phyloP scores from a whole-genome alignment of 2,888 invertebrate species.

The Troilus luridus region DNA sequence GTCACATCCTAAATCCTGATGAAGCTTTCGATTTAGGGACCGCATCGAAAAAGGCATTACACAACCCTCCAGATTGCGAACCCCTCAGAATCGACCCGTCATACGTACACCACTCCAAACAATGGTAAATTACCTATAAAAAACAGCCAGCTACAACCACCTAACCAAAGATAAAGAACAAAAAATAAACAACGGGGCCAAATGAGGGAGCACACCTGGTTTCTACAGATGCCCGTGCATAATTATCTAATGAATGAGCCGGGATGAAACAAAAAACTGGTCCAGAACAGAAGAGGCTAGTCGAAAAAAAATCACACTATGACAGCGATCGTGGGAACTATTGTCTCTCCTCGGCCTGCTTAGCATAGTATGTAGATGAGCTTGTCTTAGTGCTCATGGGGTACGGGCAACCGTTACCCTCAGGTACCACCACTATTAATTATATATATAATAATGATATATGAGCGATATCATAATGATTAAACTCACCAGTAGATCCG shows the following conservation, averaged over 20 bases:
- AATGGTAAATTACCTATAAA: slow-evolving; percentile 46
- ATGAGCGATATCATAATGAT: not conserved
- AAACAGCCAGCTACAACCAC: slow-evolving; percentile 25
- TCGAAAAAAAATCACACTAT: slow-evolving; percentile 38
- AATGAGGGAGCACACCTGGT: slow-evolving; percentile 52
- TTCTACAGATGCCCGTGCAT: slow-evolving; percentile 57
- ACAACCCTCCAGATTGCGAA: not conserved
- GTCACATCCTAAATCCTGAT: not conserved
- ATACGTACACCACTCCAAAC: slow-evolving; percentile 30
- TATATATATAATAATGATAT: slow-evolving; percentile 7
- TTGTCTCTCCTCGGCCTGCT: slow-evolving; percentile 9
- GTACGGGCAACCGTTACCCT: not conserved
- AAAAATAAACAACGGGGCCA: slow-evolving; percentile 45
- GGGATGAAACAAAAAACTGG: slow-evolving; percentile 45
- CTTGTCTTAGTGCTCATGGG: not conserved
- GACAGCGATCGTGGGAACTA: slow-evolving; percentile 34
- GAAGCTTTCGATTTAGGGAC: not conserved
- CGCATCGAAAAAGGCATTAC: slow-evolving; percentile 16
- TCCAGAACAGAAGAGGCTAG: slow-evolving; percentile 16
- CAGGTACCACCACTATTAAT: not conserved
- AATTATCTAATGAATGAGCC: slow-evolving; percentile 55
- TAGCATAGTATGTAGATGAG: slow-evolving; percentile 48
- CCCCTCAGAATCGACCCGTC: slow-evolving; percentile 41
- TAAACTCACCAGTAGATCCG: not conserved
- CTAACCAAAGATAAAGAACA: slow-evolving; percentile 39